Evolutionary conservation across 2,888 invertebrate species (phyloP).

Genomic region (Anodontia alba): DNA sequence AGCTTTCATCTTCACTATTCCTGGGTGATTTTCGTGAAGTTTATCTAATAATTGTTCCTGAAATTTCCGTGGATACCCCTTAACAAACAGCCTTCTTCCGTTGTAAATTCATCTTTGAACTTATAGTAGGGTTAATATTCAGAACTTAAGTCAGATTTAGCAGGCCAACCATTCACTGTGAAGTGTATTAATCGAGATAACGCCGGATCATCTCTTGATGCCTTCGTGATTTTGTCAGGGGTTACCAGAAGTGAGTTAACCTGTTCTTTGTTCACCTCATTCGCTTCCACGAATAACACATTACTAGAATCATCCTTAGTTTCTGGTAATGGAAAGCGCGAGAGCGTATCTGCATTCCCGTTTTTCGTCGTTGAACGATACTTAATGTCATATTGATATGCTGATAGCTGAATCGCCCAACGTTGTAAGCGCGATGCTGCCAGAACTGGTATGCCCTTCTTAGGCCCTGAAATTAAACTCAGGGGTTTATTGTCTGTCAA

Average conservation of each 20-base stretch:
- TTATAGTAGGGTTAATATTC: conserved; percentile 8
- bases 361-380: conserved; percentile 42
- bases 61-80: conserved; percentile 18
- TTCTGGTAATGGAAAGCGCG: conserved; percentile 54
- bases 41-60: neutral
- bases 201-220: conserved; percentile 2
- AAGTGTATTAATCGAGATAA: conserved; percentile 20
- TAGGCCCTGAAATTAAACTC: conserved; percentile 44
- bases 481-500: conserved; percentile 57
- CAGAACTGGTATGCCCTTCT: conserved; percentile 69
- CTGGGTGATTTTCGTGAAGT: conserved; percentile 17
- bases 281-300: conserved; percentile 21
- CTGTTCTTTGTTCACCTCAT: neutral
- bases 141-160: neutral
- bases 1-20: too few relatives aligned
- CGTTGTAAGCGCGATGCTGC: conserved; percentile 80
- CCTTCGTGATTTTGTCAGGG: neutral
- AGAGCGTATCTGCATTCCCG: conserved; percentile 77
- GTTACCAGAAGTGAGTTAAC: conserved; percentile 4
- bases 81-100: conserved; percentile 25
- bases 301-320: neutral
- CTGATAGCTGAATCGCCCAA: conserved; percentile 70
- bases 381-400: conserved; percentile 46
- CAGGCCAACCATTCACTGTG: conserved; percentile 12
- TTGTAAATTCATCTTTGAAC: conserved; percentile 16